Evolutionary conservation across 2,888 invertebrate genomes (phyloP), one percentile per base, ranked within the genome.

Genomic region (Ischnus inquisitorius): DNA sequence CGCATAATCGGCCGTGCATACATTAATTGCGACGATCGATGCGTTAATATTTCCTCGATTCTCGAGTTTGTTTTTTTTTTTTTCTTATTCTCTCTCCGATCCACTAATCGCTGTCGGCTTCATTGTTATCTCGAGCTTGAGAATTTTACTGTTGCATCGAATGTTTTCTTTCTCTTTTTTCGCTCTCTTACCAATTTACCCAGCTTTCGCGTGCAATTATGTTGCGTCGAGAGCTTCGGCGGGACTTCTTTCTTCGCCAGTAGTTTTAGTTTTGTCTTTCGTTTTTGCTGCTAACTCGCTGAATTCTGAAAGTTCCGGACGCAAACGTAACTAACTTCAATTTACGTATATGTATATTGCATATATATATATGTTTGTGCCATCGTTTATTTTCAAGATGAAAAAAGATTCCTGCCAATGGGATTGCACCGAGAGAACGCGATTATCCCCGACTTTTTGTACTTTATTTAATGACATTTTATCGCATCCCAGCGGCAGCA

Each of bases 151-250:
- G 43, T 64, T 76, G 68, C 76, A 25, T 64, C 57, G 41, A 22
- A 72, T 62, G n/a, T 81, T 25, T 34, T 74, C 19, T 10, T 28
- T 48, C 16, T 54, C 16, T 5, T 16, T 39, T 28, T 39, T 14
- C 5, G 10, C 69, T 75, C 46, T 75, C 41, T 65, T 51, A 25
- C 19, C 62, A 72, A 78, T 84, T 81, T 48, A 84, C 79, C 81
- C 74, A 77, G 78, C 81, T 81, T 75, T 75, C 78, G 57, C 39
- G 80, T 78, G 78, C 84, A 81, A 84, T 84, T 84, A 81, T 68
- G 46, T 69, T 51, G 51, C 64, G 48, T 77, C 69, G 77, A 25
- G 69, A 54, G 72, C 74, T 81, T 69, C 78, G 22, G 77, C 78
- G 41, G 62, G 68, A 80, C 54, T 80, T 77, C 62, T 80, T 77